phyloP scores from a whole-genome alignment of 1,140 invertebrate genomes.

The Cephus cinctus region DNA sequence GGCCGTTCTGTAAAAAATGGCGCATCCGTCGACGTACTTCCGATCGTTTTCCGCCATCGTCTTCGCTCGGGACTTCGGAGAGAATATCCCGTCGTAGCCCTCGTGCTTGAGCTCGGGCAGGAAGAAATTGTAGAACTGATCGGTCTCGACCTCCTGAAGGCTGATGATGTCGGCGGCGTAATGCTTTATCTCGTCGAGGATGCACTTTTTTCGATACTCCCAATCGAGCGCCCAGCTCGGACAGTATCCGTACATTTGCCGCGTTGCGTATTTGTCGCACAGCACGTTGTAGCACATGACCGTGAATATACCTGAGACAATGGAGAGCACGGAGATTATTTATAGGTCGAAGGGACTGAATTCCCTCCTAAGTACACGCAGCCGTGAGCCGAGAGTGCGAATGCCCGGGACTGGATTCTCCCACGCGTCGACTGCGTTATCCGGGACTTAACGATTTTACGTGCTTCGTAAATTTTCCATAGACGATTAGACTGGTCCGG shows the following conservation, averaged over 20 bases:
- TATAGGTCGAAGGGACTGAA: no score
- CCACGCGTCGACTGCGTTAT: no score
- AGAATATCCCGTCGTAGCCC: conserved; percentile 98
- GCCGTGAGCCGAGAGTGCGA: no score
- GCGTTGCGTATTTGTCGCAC: conserved; percentile 97
- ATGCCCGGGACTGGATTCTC: no score
- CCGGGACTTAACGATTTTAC: no score
- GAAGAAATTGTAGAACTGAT: conserved; percentile 98
- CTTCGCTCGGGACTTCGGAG: conserved; percentile 96
- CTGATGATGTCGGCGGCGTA: conserved; percentile 98
- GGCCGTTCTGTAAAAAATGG: conserved; percentile 92
- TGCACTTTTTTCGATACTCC: conserved; percentile 98
- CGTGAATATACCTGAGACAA: conserved; percentile 85
- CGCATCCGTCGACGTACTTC: conserved; percentile 98
- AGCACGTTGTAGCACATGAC: conserved; percentile 99
- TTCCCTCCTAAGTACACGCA: no score
- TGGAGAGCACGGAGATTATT: no score
- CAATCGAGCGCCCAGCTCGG: conserved; percentile 96
- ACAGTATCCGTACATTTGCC: conserved; percentile 97
- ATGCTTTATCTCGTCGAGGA: conserved; percentile 93
- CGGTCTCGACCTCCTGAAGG: conserved; percentile 97
- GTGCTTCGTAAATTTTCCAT: no score
- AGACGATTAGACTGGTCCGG: no score
- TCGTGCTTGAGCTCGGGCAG: conserved; percentile 90
- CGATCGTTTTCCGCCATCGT: conserved; percentile 96